These are phyloP conservation scores for Aphis gossypii DNA, from an alignment of 1,140 invertebrate species.

Conservation along the genomic window DNA sequence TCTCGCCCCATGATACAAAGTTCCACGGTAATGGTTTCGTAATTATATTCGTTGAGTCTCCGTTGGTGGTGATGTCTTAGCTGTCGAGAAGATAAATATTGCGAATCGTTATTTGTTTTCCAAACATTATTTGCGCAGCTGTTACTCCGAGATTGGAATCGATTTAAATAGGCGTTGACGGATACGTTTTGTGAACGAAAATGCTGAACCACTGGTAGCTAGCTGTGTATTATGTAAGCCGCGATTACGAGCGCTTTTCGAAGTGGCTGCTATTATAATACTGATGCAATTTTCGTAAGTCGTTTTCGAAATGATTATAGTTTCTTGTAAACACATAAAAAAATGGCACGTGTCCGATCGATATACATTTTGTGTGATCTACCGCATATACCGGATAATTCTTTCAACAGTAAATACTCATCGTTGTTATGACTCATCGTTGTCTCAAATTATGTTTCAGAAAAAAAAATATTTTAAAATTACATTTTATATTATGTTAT, in stretches of 20 bases:
- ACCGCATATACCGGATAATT: too few relatives aligned
- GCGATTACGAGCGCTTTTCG: neutral
- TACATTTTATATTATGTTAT: too few relatives aligned
- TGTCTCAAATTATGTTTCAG: too few relatives aligned
- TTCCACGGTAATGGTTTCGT: neutral
- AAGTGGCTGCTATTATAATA: neutral
- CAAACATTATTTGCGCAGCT: neutral
- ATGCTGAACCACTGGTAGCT: neutral
- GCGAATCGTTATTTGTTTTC: conserved; percentile 15
- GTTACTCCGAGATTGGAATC: conserved; percentile 3
- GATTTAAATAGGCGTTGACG: conserved; percentile 14
- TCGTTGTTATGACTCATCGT: too few relatives aligned
- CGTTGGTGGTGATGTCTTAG: neutral
- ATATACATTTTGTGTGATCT: neutral
- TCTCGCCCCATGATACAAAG: neutral
- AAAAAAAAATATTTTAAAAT: too few relatives aligned
- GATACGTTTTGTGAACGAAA: neutral
- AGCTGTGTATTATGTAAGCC: neutral
- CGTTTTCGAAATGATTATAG: neutral
- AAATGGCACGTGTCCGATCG: neutral
- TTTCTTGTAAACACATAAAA: neutral
- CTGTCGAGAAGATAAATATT: neutral
- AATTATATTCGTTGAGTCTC: conserved; percentile 1
- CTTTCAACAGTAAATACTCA: too few relatives aligned
- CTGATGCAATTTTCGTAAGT: neutral